These are phyloP conservation scores for Melinopterus prodromus DNA, from an alignment of 2,888 invertebrate genomes.

Conservation along the genomic window DNA sequence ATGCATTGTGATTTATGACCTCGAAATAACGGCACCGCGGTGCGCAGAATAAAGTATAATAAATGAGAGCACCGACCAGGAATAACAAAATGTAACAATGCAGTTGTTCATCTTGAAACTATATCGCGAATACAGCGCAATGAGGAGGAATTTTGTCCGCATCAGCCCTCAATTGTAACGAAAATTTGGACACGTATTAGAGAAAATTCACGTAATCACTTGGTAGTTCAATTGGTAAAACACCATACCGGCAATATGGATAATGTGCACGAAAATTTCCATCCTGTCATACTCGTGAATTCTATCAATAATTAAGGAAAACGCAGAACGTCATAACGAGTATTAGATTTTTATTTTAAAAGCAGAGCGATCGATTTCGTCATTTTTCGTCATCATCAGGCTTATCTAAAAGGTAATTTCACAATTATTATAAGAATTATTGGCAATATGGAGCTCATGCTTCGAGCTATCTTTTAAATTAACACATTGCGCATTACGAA, in stretches of 20 bases:
- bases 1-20: conserved; percentile 33
- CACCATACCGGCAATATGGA: too few relatives aligned
- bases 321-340: too few relatives aligned
- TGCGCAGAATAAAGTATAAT: conserved; percentile 22
- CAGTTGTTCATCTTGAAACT: conserved; percentile 7
- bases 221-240: too few relatives aligned
- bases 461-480: not conserved
- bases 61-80: conserved; percentile 16
- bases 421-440: too few relatives aligned
- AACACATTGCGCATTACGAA: not conserved
- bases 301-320: too few relatives aligned
- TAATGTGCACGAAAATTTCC: too few relatives aligned
- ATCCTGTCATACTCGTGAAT: too few relatives aligned
- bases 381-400: too few relatives aligned
- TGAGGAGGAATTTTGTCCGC: not conserved
- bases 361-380: too few relatives aligned
- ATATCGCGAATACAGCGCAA: not conserved
- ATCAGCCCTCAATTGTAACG: not conserved
- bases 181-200: not conserved
- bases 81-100: conserved; percentile 20
- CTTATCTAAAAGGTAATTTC: too few relatives aligned
- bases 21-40: conserved; percentile 19
- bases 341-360: too few relatives aligned
- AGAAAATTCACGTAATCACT: too few relatives aligned
- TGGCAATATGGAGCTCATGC: not conserved